A percentile compares a stretch with the other conserved stretches of the same genome.
Evolutionary conservation across 1,140 invertebrate species (phyloP).

Genomic region (Drosophila bocki): DNA sequence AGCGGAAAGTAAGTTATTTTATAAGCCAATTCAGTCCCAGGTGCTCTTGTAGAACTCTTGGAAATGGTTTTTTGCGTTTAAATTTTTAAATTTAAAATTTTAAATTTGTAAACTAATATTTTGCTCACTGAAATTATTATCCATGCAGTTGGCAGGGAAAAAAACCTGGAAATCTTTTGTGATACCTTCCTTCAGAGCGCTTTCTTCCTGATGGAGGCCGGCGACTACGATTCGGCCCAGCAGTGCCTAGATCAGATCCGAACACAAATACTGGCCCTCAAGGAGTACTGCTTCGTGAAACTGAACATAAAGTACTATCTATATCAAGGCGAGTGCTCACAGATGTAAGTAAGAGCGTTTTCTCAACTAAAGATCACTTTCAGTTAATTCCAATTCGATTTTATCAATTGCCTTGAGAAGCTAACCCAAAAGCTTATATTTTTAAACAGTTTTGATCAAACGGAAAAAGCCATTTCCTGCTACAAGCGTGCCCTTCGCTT

Average conservation of each 20-base stretch:
- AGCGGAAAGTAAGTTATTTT: slow-evolving; percentile 63
- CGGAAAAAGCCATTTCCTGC: slow-evolving; percentile 52
- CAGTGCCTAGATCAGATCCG: slow-evolving; percentile 69
- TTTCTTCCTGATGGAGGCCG: slow-evolving; percentile 64
- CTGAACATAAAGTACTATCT: slow-evolving; percentile 71
- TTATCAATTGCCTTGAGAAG: background rate
- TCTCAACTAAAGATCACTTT: too few relatives aligned
- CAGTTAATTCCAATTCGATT: background rate
- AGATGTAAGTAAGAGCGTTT: slow-evolving; percentile 37
- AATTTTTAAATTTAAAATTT: too few relatives aligned
- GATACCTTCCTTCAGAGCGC: slow-evolving; percentile 67
- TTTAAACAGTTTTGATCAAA: slow-evolving; percentile 41
- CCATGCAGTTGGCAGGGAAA: slow-evolving; percentile 60
- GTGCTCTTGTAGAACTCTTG: background rate
- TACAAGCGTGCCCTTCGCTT: slow-evolving; percentile 65
- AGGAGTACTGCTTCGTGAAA: slow-evolving; percentile 63
- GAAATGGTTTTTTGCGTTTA: background rate
- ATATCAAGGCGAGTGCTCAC: slow-evolving; percentile 60
- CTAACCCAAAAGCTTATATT: background rate
- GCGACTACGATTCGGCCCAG: slow-evolving; percentile 54
- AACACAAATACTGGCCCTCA: slow-evolving; percentile 51
- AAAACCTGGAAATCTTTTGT: slow-evolving; percentile 71
- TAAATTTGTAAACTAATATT: too few relatives aligned
- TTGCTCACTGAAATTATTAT: too few relatives aligned
- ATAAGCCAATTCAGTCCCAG: background rate